Percentiles rank a stretch among this genome's conserved stretches.
Evolutionary conservation across 1,140 invertebrate genomes (phyloP).

Genomic region (Drosophila aff.): DNA sequence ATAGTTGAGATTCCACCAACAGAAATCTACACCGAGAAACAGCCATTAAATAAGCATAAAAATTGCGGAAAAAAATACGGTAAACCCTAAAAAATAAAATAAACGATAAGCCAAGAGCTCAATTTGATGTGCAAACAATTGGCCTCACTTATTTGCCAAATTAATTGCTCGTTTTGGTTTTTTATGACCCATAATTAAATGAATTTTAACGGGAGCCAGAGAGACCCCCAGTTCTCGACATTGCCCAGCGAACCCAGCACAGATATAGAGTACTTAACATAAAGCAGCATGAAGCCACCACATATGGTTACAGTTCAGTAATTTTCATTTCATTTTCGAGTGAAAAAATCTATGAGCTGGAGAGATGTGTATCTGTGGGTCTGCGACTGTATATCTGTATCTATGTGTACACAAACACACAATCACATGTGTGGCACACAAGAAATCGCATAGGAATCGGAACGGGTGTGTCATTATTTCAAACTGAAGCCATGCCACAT

Average conservation of each 20-base stretch:
- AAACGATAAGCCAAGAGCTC: constrained; percentile 24
- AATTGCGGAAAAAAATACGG: constrained; percentile 7
- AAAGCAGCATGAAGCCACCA: constrained; percentile 69
- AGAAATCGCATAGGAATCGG: constrained; percentile 46
- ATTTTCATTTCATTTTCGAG: constrained; percentile 77
- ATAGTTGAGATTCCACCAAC: constrained; percentile 5
- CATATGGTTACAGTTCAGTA: constrained; percentile 80
- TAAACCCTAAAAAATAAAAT: constrained; percentile 20
- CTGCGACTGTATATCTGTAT: constrained; percentile 32
- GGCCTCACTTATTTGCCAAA: constrained; percentile 57
- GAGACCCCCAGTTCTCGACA: constrained; percentile 10
- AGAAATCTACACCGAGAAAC: constrained; percentile 11
- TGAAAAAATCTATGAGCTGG: constrained; percentile 58
- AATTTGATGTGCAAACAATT: constrained; percentile 54
- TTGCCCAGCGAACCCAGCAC: constrained; percentile 23
- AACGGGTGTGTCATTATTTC: constrained; percentile 82
- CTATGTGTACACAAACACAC: constrained; percentile 34
- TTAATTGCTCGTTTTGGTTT: constrained; percentile 44
- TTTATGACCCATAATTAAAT: constrained; percentile 64
- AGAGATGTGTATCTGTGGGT: constrained; percentile 66
- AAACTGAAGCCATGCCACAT: constrained; percentile 79
- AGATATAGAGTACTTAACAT: constrained; percentile 53
- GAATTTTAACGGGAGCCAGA: constrained; percentile 44
- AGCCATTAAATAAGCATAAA: constrained; percentile 29
- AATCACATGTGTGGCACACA: constrained; percentile 29